phyloP scores from a whole-genome alignment of 2,888 invertebrate genomes.

The Oscheius onirici region DNA sequence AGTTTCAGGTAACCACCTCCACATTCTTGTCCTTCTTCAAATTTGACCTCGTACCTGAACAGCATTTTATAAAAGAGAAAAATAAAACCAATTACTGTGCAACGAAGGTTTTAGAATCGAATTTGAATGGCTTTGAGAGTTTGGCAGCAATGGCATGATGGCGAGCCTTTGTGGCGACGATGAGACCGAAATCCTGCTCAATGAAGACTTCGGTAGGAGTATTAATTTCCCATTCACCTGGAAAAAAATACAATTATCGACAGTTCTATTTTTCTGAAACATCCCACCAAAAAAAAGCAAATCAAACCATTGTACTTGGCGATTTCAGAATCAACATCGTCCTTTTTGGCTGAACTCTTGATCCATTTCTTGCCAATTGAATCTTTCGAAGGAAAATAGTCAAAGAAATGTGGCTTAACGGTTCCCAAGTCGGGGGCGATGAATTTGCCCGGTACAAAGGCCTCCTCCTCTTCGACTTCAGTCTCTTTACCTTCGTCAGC shows the following conservation, averaged over 20 bases:
- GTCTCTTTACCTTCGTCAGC: neutral
- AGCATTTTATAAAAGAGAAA: too few species aligned
- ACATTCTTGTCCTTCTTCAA: slow-evolving; percentile 96
- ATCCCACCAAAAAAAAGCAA: neutral
- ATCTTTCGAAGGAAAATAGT: slow-evolving; percentile 46
- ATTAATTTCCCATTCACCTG: slow-evolving; percentile 81
- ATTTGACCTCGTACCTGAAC: slow-evolving; percentile 76
- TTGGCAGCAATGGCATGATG: slow-evolving; percentile 90
- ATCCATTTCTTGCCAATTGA: slow-evolving; percentile 84
- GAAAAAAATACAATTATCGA: slow-evolving; percentile 25
- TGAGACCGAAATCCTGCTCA: slow-evolving; percentile 85
- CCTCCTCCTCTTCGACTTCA: slow-evolving; percentile 29
- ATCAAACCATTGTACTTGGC: slow-evolving; percentile 88
- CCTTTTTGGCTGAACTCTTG: slow-evolving; percentile 89
- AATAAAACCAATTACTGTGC: slow-evolving; percentile 85
- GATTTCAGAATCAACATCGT: slow-evolving; percentile 84
- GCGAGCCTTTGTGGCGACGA: slow-evolving; percentile 88
- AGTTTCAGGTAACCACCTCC: slow-evolving; percentile 97
- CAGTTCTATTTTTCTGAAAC: neutral
- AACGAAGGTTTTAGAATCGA: slow-evolving; percentile 80
- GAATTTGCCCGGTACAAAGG: slow-evolving; percentile 42
- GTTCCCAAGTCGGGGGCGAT: slow-evolving; percentile 19
- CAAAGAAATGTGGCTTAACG: slow-evolving; percentile 40
- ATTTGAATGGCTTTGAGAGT: slow-evolving; percentile 83
- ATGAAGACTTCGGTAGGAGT: slow-evolving; percentile 82